These are phyloP conservation scores for Mercenaria mercenaria DNA, from an alignment of 1,140 invertebrate species.

Conservation along the genomic window DNA sequence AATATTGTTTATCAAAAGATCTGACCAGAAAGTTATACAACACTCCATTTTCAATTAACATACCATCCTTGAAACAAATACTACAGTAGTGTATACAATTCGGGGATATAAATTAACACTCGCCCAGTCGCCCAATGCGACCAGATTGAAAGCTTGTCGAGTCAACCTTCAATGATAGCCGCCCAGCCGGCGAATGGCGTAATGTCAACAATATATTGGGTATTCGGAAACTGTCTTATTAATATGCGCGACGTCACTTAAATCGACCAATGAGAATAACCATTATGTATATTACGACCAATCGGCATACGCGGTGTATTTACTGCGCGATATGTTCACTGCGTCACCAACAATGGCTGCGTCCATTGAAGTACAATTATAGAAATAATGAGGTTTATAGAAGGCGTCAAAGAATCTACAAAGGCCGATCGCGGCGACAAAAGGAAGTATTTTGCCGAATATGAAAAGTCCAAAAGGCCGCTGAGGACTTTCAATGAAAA, in stretches of 20 bases:
- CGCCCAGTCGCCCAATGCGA: neutral
- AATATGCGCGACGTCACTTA: too few species aligned
- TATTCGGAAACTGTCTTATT: neutral
- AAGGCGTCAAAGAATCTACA: neutral
- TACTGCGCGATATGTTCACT: neutral
- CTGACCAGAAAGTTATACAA: too few species aligned
- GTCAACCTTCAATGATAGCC: too few species aligned
- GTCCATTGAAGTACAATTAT: too few species aligned
- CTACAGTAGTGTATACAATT: too few species aligned
- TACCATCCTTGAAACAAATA: too few species aligned
- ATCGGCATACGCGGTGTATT: too few species aligned
- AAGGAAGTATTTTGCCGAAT: neutral
- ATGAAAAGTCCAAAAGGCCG: neutral
- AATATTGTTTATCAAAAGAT: too few species aligned
- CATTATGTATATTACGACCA: neutral
- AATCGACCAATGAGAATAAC: neutral
- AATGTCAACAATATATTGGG: neutral
- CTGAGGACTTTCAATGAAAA: too few species aligned
- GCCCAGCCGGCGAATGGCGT: neutral
- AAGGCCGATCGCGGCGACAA: neutral
- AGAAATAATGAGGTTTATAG: neutral
- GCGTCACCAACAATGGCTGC: too few species aligned
- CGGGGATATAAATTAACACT: too few species aligned
- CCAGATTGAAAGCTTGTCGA: neutral
- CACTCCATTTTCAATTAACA: too few species aligned